phyloP scores from a whole-genome alignment of 2,113 vertebrate genomes.

The Copsychus sechellarum region DNA sequence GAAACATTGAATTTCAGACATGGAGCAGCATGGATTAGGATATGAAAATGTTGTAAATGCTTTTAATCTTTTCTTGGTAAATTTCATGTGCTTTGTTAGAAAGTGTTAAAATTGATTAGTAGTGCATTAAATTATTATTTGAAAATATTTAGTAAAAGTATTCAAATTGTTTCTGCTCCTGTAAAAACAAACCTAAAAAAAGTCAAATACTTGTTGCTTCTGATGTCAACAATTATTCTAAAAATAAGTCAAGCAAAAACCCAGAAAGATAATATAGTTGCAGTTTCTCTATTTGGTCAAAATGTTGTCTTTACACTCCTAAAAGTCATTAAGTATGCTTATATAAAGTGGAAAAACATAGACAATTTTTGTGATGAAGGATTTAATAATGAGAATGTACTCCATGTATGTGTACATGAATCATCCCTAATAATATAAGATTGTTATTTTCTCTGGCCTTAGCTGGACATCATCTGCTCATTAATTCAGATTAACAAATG shows the following conservation, averaged over 20 bases:
- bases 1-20: background rate
- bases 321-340: background rate
- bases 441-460: background rate
- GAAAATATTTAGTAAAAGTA: background rate
- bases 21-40: background rate
- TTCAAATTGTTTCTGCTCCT: background rate
- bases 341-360: background rate
- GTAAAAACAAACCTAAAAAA: background rate
- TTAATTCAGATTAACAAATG: slow-evolving; percentile 61
- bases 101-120: background rate
- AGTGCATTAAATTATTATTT: background rate
- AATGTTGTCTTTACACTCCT: background rate
- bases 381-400: background rate
- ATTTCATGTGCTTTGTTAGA: background rate
- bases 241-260: background rate
- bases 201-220: background rate
- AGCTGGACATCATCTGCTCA: slow-evolving; percentile 34
- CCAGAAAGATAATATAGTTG: rapidly evolving
- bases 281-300: background rate
- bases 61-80: background rate
- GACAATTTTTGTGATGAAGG: background rate
- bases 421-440: background rate
- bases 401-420: background rate
- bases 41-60: background rate
- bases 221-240: background rate